Conservation (phyloP, 1,140 invertebrate species). For the Pogonus chalceus region DNA sequence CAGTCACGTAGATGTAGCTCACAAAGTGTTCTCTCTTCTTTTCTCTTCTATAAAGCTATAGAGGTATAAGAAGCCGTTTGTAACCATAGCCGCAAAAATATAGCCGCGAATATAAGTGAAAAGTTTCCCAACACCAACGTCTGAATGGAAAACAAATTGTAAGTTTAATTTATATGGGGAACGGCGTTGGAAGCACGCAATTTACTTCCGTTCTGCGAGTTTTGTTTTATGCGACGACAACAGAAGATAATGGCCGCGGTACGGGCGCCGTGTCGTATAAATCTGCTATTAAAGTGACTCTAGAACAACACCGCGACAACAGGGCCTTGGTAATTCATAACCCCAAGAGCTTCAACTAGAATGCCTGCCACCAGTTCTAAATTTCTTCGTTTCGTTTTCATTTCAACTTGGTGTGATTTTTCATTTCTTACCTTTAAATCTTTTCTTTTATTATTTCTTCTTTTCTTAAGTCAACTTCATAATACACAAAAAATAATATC, state of each 20-base stretch:
- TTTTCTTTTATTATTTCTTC: too few relatives aligned
- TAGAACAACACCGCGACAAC: neutral
- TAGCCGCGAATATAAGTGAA: constrained; percentile 4
- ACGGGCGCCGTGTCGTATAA: neutral
- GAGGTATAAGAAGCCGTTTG: neutral
- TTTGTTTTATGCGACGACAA: constrained; percentile 9
- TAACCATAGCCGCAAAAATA: constrained; percentile 8
- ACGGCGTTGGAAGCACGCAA: constrained; percentile 1
- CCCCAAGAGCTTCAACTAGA: too few relatives aligned
- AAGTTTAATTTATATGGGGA: constrained; percentile 4
- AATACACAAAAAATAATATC: too few relatives aligned
- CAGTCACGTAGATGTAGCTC: neutral
- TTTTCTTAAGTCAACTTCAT: too few relatives aligned
- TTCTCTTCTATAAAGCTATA: too few relatives aligned
- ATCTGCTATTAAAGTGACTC: constrained; percentile 6
- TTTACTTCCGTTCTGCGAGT: constrained; percentile 5
- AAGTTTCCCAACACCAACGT: neutral
- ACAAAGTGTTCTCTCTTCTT: too few relatives aligned
- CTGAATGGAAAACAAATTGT: constrained; percentile 10
- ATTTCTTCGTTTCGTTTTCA: too few relatives aligned
- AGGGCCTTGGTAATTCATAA: neutral
- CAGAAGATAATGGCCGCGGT: neutral
- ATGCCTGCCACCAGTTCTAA: too few relatives aligned
- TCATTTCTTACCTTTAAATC: too few relatives aligned
- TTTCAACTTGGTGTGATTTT: too few relatives aligned